A percentile compares a stretch with the other conserved stretches of the same genome.
These are phyloP conservation scores for Dromiciops gliroides DNA, from an alignment of 2,113 vertebrate species.

Conservation along the genomic window DNA sequence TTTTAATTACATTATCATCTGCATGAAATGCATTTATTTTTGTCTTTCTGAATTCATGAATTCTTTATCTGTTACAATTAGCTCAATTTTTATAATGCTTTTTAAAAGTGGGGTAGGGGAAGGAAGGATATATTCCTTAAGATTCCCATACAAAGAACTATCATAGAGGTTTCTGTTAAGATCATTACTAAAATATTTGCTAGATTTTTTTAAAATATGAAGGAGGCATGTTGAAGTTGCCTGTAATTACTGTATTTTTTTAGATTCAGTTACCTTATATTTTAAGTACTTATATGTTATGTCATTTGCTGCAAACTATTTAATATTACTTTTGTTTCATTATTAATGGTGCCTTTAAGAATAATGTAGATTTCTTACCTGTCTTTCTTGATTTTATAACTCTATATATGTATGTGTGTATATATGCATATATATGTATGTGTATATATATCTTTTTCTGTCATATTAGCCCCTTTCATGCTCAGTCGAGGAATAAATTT, in stretches of 20 bases:
- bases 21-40: neutral
- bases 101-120: neutral
- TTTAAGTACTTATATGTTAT: neutral
- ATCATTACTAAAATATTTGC: too few relatives aligned
- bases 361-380: neutral
- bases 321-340: neutral
- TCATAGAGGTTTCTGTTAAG: too few relatives aligned
- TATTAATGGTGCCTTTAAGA: neutral
- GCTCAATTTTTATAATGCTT: neutral
- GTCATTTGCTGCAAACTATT: neutral
- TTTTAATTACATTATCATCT: neutral
- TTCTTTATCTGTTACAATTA: neutral
- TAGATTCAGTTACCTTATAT: neutral
- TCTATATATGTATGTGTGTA: too few relatives aligned
- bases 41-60: neutral
- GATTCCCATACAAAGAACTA: too few relatives aligned
- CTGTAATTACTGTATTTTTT: too few relatives aligned
- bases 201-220: too few relatives aligned
- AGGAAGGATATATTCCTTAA: too few relatives aligned
- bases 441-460: too few relatives aligned
- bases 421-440: too few relatives aligned
- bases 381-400: neutral
- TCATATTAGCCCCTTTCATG: neutral
- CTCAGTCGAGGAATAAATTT: neutral
- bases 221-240: too few relatives aligned